Base-by-base conservation (phyloP, 2,888 invertebrate genomes). In the Papilio gigon region DNA sequence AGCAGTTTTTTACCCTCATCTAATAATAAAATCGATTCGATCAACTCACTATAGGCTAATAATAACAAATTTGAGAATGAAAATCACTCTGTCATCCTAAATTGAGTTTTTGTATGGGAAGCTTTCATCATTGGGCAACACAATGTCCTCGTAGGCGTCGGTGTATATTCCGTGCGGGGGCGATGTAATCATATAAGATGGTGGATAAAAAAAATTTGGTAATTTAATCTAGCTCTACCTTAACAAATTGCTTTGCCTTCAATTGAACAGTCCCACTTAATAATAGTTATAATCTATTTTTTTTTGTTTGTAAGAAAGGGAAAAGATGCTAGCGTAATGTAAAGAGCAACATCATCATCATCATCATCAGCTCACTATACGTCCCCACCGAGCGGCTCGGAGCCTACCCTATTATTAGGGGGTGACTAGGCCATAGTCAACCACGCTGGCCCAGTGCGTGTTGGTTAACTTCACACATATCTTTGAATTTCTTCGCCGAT, bases 71-170 rank as follows among this genome's bases (percentile, higher is more conserved):
- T 59, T 35, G 20, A 59, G 35, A 59, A 59, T 59, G 59, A 4
- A 59, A 37, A 59, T 59, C 53, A 53, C 53, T 71, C 61, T 65
- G 62, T 82, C 80, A 81, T 83, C 77, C 75, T 71, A 67, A 68
- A 70, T 71, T 71, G 71, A 71, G 69, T 71, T 76, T 72, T 72
- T 71, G 69, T 70, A 70, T 69, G 71, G 70, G 70, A 70, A 68
- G 72, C 73, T 70, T 76, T 72, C 71, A 73, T 73, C 73, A 72
- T 75, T 75, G 72, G 74, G 70, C 71, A 76, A 77, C 73, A 84
- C 81, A 83, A 82, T 80, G 74, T 72, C 63, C 65, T 74, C 78
- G 89, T 88, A 86, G 88, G 89, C 84, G 88, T 85, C 80, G 79
- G 84, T 82, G 80, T 80, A 84, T 40, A 69, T 70, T 85, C 77